Evolutionary conservation across 2,797 vertebrate genomes (phyloP).

Genomic region (Cossypha dichroa): DNA sequence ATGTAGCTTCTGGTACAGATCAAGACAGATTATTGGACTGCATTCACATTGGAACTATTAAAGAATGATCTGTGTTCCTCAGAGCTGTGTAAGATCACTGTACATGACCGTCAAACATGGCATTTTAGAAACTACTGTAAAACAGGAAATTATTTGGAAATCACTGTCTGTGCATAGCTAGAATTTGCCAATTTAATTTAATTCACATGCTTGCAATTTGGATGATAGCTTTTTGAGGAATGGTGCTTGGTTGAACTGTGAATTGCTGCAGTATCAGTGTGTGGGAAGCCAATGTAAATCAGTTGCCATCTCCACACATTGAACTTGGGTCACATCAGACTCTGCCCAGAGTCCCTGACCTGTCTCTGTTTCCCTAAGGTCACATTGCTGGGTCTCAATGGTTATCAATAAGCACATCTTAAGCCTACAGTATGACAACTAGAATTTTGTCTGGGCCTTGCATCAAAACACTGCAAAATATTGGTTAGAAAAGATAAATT

Average conservation of each 20-base stretch:
- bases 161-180: background rate
- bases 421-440: background rate
- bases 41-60: background rate
- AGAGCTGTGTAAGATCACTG: background rate
- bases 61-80: background rate
- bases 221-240: background rate
- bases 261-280: background rate
- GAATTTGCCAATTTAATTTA: background rate
- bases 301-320: background rate
- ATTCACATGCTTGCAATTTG: background rate
- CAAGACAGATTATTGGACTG: background rate
- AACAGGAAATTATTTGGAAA: background rate
- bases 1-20: background rate
- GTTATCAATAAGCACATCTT: background rate
- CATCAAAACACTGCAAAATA: background rate
- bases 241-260: background rate
- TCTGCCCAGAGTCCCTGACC: background rate
- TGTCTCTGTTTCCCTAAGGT: background rate
- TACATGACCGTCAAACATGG: accelerated
- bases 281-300: background rate
- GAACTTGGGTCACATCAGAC: background rate
- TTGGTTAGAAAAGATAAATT: background rate
- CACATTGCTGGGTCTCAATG: background rate
- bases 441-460: background rate
- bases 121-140: background rate